Evolutionary conservation across 2,113 vertebrate genomes (phyloP).

Genomic region (Furnarius figulus): DNA sequence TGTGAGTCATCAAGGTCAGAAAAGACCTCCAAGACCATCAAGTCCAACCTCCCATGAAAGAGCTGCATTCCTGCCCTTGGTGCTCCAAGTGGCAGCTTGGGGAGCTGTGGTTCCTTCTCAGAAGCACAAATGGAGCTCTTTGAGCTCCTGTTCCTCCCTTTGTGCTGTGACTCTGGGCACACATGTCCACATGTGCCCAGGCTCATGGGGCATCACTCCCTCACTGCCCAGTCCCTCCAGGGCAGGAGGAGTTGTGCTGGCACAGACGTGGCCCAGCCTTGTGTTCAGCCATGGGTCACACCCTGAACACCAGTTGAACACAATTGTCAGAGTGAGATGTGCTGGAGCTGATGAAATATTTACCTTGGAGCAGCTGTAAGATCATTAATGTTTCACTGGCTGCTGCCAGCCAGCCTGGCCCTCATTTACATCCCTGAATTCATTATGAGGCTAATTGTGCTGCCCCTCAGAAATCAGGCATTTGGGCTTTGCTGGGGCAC

Average conservation of each 20-base stretch:
- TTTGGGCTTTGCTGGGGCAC: not conserved
- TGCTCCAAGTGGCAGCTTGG: not conserved
- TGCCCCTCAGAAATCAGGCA: not conserved
- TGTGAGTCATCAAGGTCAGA: not conserved
- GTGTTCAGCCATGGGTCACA: not conserved
- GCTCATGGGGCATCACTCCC: not conserved
- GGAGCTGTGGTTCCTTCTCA: not conserved
- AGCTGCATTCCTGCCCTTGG: not conserved
- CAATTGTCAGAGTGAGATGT: not conserved
- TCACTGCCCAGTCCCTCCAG: accelerated
- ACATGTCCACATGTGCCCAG: accelerated
- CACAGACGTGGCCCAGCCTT: not conserved
- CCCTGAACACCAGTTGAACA: not conserved
- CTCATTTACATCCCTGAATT: not conserved
- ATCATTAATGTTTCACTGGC: slow-evolving; percentile 13
- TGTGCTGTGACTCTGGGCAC: not conserved
- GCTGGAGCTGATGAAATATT: slow-evolving; percentile 38
- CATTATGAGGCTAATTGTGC: slow-evolving; percentile 4
- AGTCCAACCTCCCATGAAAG: accelerated
- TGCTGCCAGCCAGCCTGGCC: not conserved
- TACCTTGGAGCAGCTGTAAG: slow-evolving; percentile 43
- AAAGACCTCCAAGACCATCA: not conserved
- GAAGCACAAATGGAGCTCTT: not conserved
- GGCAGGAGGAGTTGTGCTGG: not conserved
- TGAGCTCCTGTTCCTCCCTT: not conserved